phyloP scores from a whole-genome alignment of 2,888 invertebrate genomes.

The Morpho achilles region DNA sequence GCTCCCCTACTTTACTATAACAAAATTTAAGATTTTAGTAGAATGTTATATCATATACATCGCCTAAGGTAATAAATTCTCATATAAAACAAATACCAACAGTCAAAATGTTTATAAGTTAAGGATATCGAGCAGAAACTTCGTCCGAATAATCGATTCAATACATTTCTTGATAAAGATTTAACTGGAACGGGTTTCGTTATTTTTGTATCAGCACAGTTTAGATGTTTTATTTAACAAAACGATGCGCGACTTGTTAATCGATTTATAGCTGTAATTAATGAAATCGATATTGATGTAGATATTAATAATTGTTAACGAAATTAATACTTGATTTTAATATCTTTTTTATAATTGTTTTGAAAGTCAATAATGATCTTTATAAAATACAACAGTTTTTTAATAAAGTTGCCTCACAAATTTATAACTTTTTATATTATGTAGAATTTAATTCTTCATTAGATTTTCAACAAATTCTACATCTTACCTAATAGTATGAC shows the following conservation, averaged over 20 bases:
- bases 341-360: constrained; percentile 1
- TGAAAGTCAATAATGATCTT: constrained; percentile 1
- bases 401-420: no score
- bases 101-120: constrained; percentile 9
- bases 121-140: constrained; percentile 26
- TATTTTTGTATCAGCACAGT: constrained; percentile 55
- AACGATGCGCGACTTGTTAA: constrained; percentile 14
- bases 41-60: background rate
- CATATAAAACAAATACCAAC: constrained; percentile 4
- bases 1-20: no score
- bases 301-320: constrained; percentile 11
- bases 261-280: constrained; percentile 19
- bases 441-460: no score
- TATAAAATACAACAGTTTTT: no score
- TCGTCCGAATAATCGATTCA: constrained; percentile 65
- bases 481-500: no score
- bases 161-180: constrained; percentile 74
- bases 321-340: background rate
- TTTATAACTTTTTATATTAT: no score
- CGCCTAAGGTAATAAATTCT: background rate
- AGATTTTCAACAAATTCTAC: no score
- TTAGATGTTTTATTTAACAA: constrained; percentile 23
- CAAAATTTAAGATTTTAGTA: no score
- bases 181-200: constrained; percentile 59
- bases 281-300: constrained; percentile 14